Base-by-base conservation (phyloP, 1,140 invertebrate species). In the Campoletis sonorensis region DNA sequence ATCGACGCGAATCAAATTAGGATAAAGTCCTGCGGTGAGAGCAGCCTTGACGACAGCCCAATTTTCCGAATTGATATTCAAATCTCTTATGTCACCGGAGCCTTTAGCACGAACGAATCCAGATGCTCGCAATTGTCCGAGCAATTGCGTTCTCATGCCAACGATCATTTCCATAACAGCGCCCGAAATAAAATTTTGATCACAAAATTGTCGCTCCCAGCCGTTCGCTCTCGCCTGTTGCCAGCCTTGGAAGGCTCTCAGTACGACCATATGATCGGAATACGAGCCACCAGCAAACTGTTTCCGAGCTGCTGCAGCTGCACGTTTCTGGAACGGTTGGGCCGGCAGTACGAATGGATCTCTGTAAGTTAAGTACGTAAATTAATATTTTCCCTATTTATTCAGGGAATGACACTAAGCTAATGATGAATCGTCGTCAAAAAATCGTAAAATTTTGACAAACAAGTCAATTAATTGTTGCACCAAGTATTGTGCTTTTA, bases 31-130 rank as follows among this genome's bases (percentile, higher is more conserved):
- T 33, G 95, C 96, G 71, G 95, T 95, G 5, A 99, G 88, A 5
- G 97, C 96, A 3, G 97, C 98, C 91, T 99, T 99, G 0, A 99
- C 96, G 16, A 98, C 94, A 18, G 96, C 94, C 97, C 98, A 99
- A 90, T 96, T 97, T 85, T 96, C 95, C 0, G 97, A 97, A 91
- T 98, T 97, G 0, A 93, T 90, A 92, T 99, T 99, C 92, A 93
- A 21, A 87, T 95, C 94, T 83, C 94, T 85, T 27, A 96, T 94
- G 87, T 96, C 95, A 1, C 96, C 94, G 4, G 94, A 92, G 1
- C 96, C 96, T 85, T 95, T 92, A 0, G 95, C 94, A 79, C 95
- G 94, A 0, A 99, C 95, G 86, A 99, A 96, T 8, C 97, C 95
- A 0, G 96, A 94, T 0, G 97, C 96, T 81, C 97, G 93, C n/a